These are phyloP conservation scores for Mustela lutreola DNA, from an alignment of 2,113 vertebrate genomes.

Conservation along the genomic window DNA sequence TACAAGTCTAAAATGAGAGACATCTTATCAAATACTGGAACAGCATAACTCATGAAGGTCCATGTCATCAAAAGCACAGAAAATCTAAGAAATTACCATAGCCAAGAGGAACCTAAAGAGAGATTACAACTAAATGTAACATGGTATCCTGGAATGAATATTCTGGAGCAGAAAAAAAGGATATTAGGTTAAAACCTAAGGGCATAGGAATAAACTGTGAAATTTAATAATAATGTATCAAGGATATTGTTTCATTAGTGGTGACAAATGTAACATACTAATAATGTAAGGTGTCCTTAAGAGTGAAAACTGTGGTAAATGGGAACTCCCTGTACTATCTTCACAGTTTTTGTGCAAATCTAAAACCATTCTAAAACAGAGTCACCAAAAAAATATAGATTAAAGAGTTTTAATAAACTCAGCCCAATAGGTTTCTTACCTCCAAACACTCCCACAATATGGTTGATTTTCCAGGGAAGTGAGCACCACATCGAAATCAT, in stretches of 20 bases:
- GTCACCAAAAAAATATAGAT: background rate
- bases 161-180: background rate
- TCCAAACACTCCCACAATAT: background rate
- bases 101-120: background rate
- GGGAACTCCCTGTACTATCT: too few relatives aligned
- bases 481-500: background rate
- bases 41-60: background rate
- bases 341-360: background rate
- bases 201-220: background rate
- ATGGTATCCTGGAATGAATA: background rate
- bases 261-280: background rate
- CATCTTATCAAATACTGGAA: background rate
- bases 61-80: background rate
- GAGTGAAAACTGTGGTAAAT: accelerated
- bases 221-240: background rate
- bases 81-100: background rate
- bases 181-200: background rate
- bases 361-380: background rate
- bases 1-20: background rate
- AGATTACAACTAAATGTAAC: background rate
- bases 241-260: background rate
- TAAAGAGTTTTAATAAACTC: background rate
- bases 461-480: background rate
- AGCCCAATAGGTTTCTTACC: background rate
- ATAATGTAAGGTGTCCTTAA: background rate